These are phyloP conservation scores for Pipistrellus pipistrellus DNA, from an alignment of 2,797 vertebrate genomes.

Conservation along the genomic window DNA sequence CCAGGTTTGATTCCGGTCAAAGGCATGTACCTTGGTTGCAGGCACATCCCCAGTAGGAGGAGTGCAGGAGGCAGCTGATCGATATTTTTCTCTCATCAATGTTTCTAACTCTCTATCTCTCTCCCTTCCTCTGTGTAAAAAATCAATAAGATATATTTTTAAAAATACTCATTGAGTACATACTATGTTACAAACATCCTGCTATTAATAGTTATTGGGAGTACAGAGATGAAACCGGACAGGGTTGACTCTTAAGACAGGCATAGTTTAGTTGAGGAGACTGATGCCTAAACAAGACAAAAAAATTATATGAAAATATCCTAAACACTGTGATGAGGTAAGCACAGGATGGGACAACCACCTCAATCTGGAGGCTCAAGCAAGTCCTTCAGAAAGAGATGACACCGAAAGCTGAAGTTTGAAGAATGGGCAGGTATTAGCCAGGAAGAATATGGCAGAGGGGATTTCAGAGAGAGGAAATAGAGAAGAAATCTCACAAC, in stretches of 20 bases:
- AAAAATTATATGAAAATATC: background rate
- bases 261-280: background rate
- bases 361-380: background rate
- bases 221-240: background rate
- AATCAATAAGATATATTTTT: too few species aligned
- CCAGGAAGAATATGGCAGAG: background rate
- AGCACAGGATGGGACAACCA: background rate
- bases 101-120: too few species aligned
- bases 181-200: background rate
- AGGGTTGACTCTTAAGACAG: background rate
- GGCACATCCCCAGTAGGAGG: too few species aligned
- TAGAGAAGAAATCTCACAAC: background rate
- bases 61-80: too few species aligned
- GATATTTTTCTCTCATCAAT: too few species aligned
- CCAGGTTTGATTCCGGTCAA: too few species aligned
- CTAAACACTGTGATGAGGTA: background rate
- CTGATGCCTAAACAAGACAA: conserved; percentile 23
- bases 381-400: background rate
- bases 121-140: too few species aligned
- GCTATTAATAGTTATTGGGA: background rate
- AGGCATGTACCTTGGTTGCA: too few species aligned
- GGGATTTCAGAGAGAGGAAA: conserved; percentile 10
- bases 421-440: background rate
- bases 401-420: background rate
- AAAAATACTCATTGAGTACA: background rate